Percentiles rank a stretch among this genome's conserved stretches.
Conservation (phyloP, 2,888 invertebrate species). For the Trissolcus brochymenae region DNA sequence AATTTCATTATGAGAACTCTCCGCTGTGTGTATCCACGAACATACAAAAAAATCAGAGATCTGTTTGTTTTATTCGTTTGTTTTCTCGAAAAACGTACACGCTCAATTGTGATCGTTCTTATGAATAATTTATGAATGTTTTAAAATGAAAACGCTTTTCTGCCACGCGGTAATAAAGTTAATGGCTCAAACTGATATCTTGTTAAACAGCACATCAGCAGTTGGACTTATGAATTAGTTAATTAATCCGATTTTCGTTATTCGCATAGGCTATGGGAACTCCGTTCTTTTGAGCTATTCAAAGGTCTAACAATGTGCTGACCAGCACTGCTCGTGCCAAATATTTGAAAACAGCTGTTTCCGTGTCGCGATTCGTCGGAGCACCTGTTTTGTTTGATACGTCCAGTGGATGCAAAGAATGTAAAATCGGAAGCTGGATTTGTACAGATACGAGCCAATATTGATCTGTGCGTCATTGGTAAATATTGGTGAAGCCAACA, state of each 20-base stretch:
- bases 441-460: constrained; percentile 53
- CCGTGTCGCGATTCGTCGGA: not conserved
- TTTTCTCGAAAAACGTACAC: not conserved
- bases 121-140: not conserved
- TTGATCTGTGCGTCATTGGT: constrained; percentile 55
- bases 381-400: not conserved
- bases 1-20: constrained; percentile 16
- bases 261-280: too few species aligned
- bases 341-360: constrained; percentile 7
- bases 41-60: constrained; percentile 4
- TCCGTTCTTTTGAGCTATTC: too few species aligned
- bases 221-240: too few species aligned
- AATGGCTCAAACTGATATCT: too few species aligned
- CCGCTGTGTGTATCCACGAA: not conserved
- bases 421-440: constrained; percentile 44
- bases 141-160: too few species aligned
- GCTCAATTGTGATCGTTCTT: constrained; percentile 3
- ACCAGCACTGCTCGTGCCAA: not conserved
- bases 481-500: constrained; percentile 58
- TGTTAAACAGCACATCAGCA: too few species aligned
- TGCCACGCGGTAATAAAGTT: too few species aligned
- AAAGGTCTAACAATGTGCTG: not conserved
- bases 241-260: too few species aligned
- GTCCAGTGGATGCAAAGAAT: constrained; percentile 16
- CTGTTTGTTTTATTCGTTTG: not conserved